phyloP scores from a whole-genome alignment of 1,140 invertebrate species.

The Campodea augens region DNA sequence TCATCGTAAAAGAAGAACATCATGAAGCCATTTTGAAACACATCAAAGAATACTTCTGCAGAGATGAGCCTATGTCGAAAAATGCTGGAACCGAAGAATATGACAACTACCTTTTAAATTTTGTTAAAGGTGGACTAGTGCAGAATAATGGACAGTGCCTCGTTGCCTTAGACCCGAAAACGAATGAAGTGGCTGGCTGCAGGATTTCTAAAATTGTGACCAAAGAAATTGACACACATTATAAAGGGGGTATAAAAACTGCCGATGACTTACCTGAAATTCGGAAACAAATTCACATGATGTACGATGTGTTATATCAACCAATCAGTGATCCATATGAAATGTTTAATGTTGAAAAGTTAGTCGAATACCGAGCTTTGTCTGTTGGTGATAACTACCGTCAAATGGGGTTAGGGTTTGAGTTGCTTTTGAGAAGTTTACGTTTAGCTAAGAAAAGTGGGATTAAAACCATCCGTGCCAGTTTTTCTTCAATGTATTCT shows the following conservation, averaged over 20 bases:
- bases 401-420: neutral
- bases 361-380: neutral
- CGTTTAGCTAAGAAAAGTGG: neutral
- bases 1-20: neutral
- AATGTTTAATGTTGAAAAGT: neutral
- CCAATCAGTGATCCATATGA: neutral
- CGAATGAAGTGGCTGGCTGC: neutral
- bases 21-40: neutral
- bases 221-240: neutral
- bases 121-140: no score
- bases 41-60: neutral
- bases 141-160: no score
- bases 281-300: neutral
- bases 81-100: neutral
- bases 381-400: neutral
- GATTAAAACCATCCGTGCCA: neutral
- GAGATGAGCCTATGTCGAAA: neutral
- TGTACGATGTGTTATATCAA: neutral
- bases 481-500: neutral
- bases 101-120: neutral
- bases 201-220: neutral
- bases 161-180: neutral
- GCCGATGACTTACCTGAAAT: no score
- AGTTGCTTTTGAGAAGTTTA: neutral
- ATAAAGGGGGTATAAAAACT: neutral